These are phyloP conservation scores for Thecophora atra DNA, from an alignment of 2,888 invertebrate genomes.

Conservation along the genomic window DNA sequence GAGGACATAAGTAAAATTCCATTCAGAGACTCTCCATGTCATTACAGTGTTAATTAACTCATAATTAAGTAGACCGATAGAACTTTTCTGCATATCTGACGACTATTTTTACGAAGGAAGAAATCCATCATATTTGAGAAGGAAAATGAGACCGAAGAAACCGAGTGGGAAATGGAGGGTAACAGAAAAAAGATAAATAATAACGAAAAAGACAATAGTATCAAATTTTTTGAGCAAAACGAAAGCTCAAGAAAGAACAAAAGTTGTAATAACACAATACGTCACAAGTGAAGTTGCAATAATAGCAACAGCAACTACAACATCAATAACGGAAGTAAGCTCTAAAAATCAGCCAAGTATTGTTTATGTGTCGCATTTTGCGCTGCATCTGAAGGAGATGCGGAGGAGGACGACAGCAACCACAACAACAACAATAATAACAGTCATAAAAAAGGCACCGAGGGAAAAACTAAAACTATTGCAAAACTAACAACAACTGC, in stretches of 20 bases:
- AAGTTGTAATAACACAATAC: background rate
- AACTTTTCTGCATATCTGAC: too few relatives aligned
- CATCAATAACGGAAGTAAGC: constrained; percentile 5
- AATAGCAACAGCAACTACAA: background rate
- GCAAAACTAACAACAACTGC: background rate
- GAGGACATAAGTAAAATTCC: too few relatives aligned
- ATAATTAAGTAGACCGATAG: too few relatives aligned
- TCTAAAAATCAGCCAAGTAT: constrained; percentile 5
- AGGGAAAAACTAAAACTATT: background rate
- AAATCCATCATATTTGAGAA: too few relatives aligned
- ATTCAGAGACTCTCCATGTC: too few relatives aligned
- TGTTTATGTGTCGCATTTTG: constrained; percentile 21
- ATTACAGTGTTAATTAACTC: too few relatives aligned
- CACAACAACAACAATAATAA: constrained; percentile 5
- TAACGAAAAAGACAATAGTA: background rate
- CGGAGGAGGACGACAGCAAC: background rate
- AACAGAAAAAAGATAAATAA: background rate
- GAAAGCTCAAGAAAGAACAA: background rate
- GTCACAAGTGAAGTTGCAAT: too few relatives aligned
- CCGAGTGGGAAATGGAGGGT: too few relatives aligned
- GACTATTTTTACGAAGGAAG: too few relatives aligned
- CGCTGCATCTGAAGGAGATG: background rate
- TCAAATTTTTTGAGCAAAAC: background rate
- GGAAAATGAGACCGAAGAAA: too few relatives aligned
- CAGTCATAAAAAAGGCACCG: background rate